Conservation (phyloP, 2,797 vertebrate species). For the Silurus aristotelis region DNA sequence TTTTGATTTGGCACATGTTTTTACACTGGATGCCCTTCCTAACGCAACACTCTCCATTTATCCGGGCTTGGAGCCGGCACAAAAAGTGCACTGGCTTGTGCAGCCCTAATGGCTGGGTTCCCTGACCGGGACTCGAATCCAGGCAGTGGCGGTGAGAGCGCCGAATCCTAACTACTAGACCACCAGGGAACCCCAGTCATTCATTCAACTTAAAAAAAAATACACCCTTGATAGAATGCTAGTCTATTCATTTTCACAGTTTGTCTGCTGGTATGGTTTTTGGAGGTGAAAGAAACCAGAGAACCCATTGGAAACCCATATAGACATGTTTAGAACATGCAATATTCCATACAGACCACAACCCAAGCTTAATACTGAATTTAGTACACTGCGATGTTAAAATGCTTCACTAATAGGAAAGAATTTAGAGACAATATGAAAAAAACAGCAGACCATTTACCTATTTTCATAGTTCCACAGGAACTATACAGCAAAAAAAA, state of each 20-base stretch:
- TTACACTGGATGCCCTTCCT: no score
- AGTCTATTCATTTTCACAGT: neutral
- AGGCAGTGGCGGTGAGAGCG: slow-evolving; percentile 72
- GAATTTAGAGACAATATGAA: no score
- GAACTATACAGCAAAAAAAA: neutral
- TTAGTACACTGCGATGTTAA: neutral
- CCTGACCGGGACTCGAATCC: slow-evolving; percentile 76
- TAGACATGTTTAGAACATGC: neutral
- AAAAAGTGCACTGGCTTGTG: no score
- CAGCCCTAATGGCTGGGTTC: slow-evolving; percentile 41
- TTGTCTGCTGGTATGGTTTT: neutral
- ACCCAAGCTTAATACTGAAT: neutral
- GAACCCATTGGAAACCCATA: neutral
- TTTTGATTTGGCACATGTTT: no score
- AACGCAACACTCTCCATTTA: no score
- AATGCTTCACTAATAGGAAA: neutral
- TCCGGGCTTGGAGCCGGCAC: no score
- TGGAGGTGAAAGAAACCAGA: neutral
- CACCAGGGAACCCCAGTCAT: slow-evolving; percentile 65
- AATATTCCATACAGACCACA: neutral
- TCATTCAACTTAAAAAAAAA: neutral
- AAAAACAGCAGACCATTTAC: neutral
- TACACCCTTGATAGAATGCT: neutral
- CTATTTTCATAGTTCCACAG: neutral
- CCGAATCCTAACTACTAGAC: slow-evolving; percentile 80